Evolutionary conservation across 2,113 vertebrate genomes (phyloP).

Genomic region (Scortum barcoo): DNA sequence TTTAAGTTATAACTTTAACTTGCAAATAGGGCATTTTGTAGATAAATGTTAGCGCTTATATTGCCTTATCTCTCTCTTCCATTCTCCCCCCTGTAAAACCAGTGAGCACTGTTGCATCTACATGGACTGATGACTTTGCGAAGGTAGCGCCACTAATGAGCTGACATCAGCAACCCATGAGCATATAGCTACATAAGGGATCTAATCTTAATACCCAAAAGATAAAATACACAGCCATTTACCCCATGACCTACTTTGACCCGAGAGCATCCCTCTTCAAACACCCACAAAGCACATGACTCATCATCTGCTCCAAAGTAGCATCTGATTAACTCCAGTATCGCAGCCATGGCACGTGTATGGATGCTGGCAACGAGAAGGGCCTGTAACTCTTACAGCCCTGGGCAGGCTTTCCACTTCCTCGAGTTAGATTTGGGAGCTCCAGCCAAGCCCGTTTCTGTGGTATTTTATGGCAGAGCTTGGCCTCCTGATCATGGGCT

Average conservation of each 20-base stretch:
- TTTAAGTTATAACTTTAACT: neutral
- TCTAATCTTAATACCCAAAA: constrained; percentile 54
- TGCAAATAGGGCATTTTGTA: neutral
- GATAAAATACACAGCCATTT: constrained; percentile 68
- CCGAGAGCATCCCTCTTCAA: constrained; percentile 63
- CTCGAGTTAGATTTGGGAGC: constrained; percentile 45
- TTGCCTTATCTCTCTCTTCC: constrained; percentile 20
- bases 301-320: constrained; percentile 45
- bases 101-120: constrained; percentile 31
- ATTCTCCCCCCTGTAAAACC: constrained; percentile 22
- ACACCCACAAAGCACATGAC: constrained; percentile 57
- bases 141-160: constrained; percentile 68
- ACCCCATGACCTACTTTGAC: constrained; percentile 64
- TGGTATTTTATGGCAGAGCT: constrained; percentile 56
- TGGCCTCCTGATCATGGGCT: constrained; percentile 59
- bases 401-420: constrained; percentile 45
- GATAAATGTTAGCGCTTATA: neutral
- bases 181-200: constrained; percentile 54
- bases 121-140: constrained; percentile 65
- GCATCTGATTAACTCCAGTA: constrained; percentile 61
- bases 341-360: constrained; percentile 17
- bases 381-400: constrained; percentile 34
- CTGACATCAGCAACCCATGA: constrained; percentile 74
- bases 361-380: constrained; percentile 44
- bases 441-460: constrained; percentile 47